Evolutionary conservation across 2,113 vertebrate species (phyloP), one percentile per base, ranked within the genome.

Genomic region (Podocnemis expansa): DNA sequence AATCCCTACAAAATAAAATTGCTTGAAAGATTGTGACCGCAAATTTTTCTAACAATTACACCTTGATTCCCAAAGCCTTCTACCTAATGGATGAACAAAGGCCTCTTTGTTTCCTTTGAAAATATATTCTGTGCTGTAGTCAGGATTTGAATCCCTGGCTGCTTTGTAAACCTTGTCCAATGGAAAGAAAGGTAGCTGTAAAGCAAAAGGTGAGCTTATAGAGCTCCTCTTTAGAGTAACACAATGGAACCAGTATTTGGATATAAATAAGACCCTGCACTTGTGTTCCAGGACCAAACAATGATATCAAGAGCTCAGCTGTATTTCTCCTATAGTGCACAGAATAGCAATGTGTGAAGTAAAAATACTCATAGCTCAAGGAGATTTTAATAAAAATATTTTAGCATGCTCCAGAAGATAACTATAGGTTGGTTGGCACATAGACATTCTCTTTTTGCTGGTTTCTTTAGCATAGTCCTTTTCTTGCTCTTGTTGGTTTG

Each of bases 391-490:
- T 93, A 52, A 76, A n/a, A 38, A 58, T 80, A 75, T 27, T 93
- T 89, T 63, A 84, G 93, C 54, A 90, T 7, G 52, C 5, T 92
- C 58, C 54, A 92, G 78, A 8, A 76, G 38, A 82, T 54, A 12
- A 7, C 93, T 91, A 51, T 31, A 54, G 19, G 22, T 78, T 81
- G 52, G 84, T 79, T 41, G 25, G 24, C 84, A 88, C 84, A 31
- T 22, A 52, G 89, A 93, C 1, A 3, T 87, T 34, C 89, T 79
- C 45, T 87, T 94, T 89, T 90, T 85, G 31, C 5, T 75, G 92
- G 0, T 75, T 94, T 55, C 73, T 83, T 89, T 78, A 80, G 8
- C 0, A 1, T 81, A 45, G 70, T 84, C 91, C 10, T 82, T 90
- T 52, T 52, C 24, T 51, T 2, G 17, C 34, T 34, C 31, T 63